Base-by-base conservation (phyloP, 1,140 invertebrate genomes). In the Cotesia glomerata region DNA sequence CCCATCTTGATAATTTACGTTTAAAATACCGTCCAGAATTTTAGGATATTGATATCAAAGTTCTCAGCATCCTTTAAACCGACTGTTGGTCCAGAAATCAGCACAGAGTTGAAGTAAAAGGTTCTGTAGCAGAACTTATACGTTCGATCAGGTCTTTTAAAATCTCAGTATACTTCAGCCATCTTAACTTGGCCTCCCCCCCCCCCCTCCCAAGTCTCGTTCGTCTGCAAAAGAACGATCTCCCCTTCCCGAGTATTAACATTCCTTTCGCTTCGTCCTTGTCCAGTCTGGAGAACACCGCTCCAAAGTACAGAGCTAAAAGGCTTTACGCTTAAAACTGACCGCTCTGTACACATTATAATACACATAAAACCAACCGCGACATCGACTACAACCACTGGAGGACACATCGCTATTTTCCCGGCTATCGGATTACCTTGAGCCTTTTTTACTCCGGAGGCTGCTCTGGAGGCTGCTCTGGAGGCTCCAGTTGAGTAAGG, bases 211-310 rank as follows among this genome's bases (percentile, higher is more conserved):
- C 49, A 34, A 69, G 56, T 70, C 49, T 62, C 26, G 18, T 18
- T 16, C 45, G 45, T 62, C 39, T 45, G 39, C 8, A 45, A 45
- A 45, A 58, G 52, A 71, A 61, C 62, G 18, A 54, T 52, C 34
- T 49, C n/a, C 59, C 45, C 59, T 34, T 36, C 45, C 45, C 32
- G 1, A 26, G 63, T 66, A 72, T 72, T 72, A 72, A 72, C 70
- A 72, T 72, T 72, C 70, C 70, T 39, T 72, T 72, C 62, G 70
- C 70, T 62, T 63, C 63, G 54, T 66, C 18, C 62, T 72, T 63
- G 70, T 58, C 70, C 52, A 63, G 63, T 72, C 35, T 32, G 16
- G 51, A 52, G 26, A 62, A 54, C 36, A 5, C 13, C n/a, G 58
- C 51, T 35, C 51, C 32, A 61, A 70, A 18, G 9, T 36, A 36